phyloP scores from a whole-genome alignment of 2,113 vertebrate species.

The Rhombomys opimus region DNA sequence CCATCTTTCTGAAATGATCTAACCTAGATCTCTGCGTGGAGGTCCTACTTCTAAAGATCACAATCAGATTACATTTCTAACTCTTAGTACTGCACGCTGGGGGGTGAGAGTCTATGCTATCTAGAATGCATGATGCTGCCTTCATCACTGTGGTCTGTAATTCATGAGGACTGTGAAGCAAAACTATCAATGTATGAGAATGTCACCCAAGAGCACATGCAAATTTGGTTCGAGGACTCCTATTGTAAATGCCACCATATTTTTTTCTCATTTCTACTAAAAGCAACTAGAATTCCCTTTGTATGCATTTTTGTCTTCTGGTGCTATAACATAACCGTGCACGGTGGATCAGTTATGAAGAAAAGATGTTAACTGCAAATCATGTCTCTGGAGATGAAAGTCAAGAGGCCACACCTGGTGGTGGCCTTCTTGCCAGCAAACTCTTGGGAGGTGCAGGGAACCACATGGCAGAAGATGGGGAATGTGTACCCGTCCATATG shows the following conservation, averaged over 20 bases:
- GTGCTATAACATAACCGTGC: background rate
- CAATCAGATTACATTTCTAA: background rate
- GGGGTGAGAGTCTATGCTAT: no score
- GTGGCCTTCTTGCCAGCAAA: background rate
- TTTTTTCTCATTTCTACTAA: background rate
- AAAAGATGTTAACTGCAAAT: background rate
- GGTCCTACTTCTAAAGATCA: background rate
- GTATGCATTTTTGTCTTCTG: background rate
- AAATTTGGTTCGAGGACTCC: background rate
- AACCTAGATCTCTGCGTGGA: background rate
- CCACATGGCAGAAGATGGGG: no score
- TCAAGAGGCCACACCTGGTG: background rate
- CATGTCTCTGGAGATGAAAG: background rate
- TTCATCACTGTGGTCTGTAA: no score
- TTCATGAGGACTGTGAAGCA: no score
- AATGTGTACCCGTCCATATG: background rate
- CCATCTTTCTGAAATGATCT: background rate
- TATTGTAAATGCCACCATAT: background rate
- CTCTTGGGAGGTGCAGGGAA: background rate
- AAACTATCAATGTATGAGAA: background rate
- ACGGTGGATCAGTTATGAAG: background rate
- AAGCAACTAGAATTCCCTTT: background rate
- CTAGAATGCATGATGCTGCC: background rate
- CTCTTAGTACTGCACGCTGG: no score
- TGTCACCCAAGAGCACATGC: background rate